These are phyloP conservation scores for Salvelinus sp. DNA, from an alignment of 2,113 vertebrate species.

Conservation along the genomic window DNA sequence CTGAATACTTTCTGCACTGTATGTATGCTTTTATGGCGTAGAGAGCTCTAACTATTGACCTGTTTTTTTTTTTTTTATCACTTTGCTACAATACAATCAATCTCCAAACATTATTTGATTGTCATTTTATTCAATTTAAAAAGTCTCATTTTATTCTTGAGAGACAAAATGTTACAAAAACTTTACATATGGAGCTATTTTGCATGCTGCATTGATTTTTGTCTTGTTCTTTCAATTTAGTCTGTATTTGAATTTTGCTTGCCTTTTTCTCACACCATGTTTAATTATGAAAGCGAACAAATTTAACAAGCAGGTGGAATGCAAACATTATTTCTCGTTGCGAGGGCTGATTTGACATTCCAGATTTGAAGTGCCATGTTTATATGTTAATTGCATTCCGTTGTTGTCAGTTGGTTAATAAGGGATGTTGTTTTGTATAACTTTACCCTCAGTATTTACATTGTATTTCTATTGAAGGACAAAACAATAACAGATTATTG, in stretches of 20 bases:
- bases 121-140: no score
- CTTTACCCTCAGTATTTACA: no score
- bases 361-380: slow-evolving; percentile 3
- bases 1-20: no score
- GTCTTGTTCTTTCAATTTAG: not conserved
- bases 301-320: not conserved
- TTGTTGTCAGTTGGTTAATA: not conserved
- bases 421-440: slow-evolving; percentile 10
- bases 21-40: no score
- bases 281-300: slow-evolving; percentile 14
- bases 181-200: slow-evolving; percentile 13
- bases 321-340: not conserved
- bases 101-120: no score
- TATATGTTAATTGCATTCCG: slow-evolving; percentile 1
- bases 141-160: not conserved
- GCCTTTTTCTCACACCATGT: not conserved
- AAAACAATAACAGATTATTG: not conserved
- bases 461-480: not conserved
- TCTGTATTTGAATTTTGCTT: not conserved
- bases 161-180: not conserved
- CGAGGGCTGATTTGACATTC: not conserved
- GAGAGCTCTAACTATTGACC: no score
- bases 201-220: not conserved
- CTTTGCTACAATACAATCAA: no score
- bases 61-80: no score